Evolutionary conservation across 2,113 vertebrate species (phyloP).

Genomic region (Acinonyx jubatus): DNA sequence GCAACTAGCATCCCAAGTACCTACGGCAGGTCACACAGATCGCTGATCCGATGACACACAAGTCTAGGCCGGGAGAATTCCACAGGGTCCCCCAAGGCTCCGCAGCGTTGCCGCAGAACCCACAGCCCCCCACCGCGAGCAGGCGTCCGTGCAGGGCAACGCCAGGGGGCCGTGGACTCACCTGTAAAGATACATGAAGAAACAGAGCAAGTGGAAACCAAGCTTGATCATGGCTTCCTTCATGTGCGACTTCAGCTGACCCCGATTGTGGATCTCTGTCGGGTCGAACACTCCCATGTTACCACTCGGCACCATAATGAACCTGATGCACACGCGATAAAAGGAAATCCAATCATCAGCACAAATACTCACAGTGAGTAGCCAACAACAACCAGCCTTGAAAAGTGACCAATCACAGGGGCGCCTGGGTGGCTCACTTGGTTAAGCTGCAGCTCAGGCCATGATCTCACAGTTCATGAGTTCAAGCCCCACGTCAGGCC

Average conservation of each 20-base stretch:
- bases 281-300: slow-evolving; percentile 99
- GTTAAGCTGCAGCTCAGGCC: too few species aligned
- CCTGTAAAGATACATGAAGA: slow-evolving; percentile 99
- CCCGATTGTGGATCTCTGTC: slow-evolving; percentile 98
- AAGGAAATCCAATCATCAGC: background rate
- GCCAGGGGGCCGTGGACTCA: slow-evolving; percentile 77
- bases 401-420: background rate
- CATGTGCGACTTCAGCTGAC: slow-evolving; percentile 98
- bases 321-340: slow-evolving; percentile 82
- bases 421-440: too few species aligned
- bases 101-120: background rate
- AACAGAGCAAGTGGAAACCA: slow-evolving; percentile 98
- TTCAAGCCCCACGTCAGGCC: too few species aligned
- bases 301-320: slow-evolving; percentile 95
- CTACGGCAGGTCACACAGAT: background rate
- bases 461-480: too few species aligned
- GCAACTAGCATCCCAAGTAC: background rate
- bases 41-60: background rate
- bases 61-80: background rate
- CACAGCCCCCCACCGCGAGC: background rate
- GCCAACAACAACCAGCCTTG: background rate
- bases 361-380: background rate
- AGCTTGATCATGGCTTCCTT: slow-evolving; percentile 99
- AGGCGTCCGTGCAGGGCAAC: background rate
- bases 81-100: background rate